phyloP scores from a whole-genome alignment of 2,888 invertebrate genomes.

The Calliphora vomitoria region DNA sequence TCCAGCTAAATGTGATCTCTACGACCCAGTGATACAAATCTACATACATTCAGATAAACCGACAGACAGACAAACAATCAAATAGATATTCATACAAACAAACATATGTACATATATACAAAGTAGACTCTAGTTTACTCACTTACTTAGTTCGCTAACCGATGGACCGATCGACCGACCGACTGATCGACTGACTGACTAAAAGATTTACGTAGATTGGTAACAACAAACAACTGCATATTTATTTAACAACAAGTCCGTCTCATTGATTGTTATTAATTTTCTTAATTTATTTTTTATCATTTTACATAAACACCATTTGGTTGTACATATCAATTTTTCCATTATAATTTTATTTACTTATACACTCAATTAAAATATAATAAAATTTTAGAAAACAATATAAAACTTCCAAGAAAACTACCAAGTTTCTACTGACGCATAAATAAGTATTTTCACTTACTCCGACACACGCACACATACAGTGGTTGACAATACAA shows the following conservation, averaged over 20 bases:
- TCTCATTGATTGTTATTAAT: conserved; percentile 42
- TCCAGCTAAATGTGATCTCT: conserved; percentile 54
- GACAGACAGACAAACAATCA: neutral
- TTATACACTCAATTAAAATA: conserved; percentile 49
- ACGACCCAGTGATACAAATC: conserved; percentile 60
- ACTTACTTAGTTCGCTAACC: neutral
- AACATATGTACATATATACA: neutral
- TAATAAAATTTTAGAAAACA: conserved; percentile 16
- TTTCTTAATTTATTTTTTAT: conserved; percentile 37
- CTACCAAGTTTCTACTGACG: neutral
- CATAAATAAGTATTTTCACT: neutral
- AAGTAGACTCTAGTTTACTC: conserved; percentile 28
- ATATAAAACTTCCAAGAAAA: neutral
- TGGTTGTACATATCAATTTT: conserved; percentile 30
- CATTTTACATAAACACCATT: conserved; percentile 48
- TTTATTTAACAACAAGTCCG: conserved; percentile 52
- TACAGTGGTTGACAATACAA: no score
- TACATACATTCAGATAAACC: conserved; percentile 34
- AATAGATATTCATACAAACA: neutral
- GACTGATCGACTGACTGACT: neutral
- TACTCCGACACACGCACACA: conserved; percentile 1
- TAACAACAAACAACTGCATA: conserved; percentile 15
- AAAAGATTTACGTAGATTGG: conserved; percentile 41
- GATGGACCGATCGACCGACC: neutral
- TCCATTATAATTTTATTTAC: conserved; percentile 32